Base-by-base conservation (phyloP, 2,113 vertebrate species). In the Cichladusa arquata region DNA sequence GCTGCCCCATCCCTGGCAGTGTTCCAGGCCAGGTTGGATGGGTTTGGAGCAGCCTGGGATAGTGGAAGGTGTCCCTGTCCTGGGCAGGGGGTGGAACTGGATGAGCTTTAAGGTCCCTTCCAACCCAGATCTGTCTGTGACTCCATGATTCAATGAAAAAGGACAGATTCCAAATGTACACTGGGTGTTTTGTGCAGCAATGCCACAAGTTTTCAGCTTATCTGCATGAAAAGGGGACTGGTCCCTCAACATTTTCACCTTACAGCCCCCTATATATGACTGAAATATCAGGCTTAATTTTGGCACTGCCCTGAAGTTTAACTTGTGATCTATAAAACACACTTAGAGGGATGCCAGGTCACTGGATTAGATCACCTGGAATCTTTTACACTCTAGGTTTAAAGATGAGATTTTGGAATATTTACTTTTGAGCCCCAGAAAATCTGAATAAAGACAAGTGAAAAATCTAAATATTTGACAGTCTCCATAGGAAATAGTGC, bases 1-100 rank as follows among this genome's bases (percentile, higher is more conserved):
- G 23, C 19, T 67, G 38, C 16, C 6, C 9, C 38, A 89, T n/a
- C 61, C 38, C 78, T 81, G 53, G 8, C 0, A 81, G 5, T 17
- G 33, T 12, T 2, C 67, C 0, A 50, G 26, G 36, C 15, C 29
- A 62, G 74, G 5, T 0, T 54, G 74, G 66, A 34, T 0, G 0
- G 9, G 19, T 16, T 53, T 31, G 45, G 53, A 74, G 16, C 11
- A 74, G 0, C 19, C 33, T 53, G 69, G 61, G 8, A 0, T 0
- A 4, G 16, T 45, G 45, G 77, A 9, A 74, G 33, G 28, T n/a
- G 77, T 38, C 23, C 33, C 69, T 88, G 53, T 5, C 29, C 51
- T 4, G 5, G 60, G 51, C 15, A 45, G 23, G 8, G 12, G 36
- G 2, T 16, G 33, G 33, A 24, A n/a, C 4, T 2, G 10, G 69